phyloP scores from a whole-genome alignment of 2,888 invertebrate genomes.

The Cabera pusaria region DNA sequence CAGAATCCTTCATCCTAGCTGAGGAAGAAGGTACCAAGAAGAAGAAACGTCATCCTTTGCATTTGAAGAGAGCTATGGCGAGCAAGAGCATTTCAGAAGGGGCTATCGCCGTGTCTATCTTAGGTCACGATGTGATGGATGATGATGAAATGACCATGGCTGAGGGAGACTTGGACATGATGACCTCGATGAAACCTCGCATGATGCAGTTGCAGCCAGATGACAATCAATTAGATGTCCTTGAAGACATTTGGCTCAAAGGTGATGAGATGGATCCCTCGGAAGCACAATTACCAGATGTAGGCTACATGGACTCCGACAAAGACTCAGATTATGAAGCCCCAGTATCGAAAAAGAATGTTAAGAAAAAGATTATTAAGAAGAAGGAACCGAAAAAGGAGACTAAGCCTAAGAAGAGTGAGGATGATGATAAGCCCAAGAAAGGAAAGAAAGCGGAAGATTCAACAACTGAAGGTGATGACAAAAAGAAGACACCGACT shows the following conservation, averaged over 20 bases:
- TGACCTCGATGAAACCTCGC: slow-evolving; percentile 74
- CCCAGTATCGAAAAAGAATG: slow-evolving; percentile 48
- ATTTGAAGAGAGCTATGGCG: slow-evolving; percentile 83
- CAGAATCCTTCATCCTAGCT: slow-evolving; percentile 85
- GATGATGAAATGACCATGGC: slow-evolving; percentile 82
- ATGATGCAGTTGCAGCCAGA: slow-evolving; percentile 83
- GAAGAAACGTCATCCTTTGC: slow-evolving; percentile 86
- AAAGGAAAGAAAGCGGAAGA: slow-evolving; percentile 32
- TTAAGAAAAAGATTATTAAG: slow-evolving; percentile 53
- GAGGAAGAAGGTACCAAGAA: slow-evolving; percentile 79
- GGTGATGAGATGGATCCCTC: slow-evolving; percentile 89
- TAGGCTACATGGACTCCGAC: slow-evolving; percentile 76
- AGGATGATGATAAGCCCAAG: slow-evolving; percentile 24
- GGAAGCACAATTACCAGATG: slow-evolving; percentile 72
- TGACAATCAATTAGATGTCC: slow-evolving; percentile 88
- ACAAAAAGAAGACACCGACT: slow-evolving; percentile 37
- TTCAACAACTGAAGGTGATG: slow-evolving; percentile 22
- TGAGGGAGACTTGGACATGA: slow-evolving; percentile 78
- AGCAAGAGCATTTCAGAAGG: slow-evolving; percentile 83
- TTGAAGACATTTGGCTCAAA: slow-evolving; percentile 91
- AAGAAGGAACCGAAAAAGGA: slow-evolving; percentile 55
- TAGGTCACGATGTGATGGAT: slow-evolving; percentile 82
- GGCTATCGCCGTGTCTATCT: slow-evolving; percentile 83
- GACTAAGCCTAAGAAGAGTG: slow-evolving; percentile 28
- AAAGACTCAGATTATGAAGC: slow-evolving; percentile 73